Evolutionary conservation across 2,113 vertebrate genomes (phyloP), one percentile per base, ranked within the genome.

Genomic region (Callipepla californica): DNA sequence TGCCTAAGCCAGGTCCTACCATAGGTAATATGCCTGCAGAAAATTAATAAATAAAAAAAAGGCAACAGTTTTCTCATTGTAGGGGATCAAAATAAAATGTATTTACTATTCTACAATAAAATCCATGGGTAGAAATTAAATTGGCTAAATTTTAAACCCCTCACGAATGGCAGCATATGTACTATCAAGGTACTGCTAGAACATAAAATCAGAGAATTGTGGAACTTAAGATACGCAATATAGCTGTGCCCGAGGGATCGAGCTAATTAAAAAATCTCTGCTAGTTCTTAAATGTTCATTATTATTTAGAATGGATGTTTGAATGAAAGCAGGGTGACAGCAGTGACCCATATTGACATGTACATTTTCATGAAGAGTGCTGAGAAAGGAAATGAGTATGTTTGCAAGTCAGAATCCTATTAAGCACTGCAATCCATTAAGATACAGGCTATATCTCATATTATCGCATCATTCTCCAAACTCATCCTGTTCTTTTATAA

Each of bases 251-350:
- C 65, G 23, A 79, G 42, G 13, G 74, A 87, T 2, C 19, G n/a
- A 77, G 62, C 30, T 87, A 66, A 75, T 59, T 80, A 65, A 78
- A 57, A 47, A 36, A 76, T 4, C 11, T 85, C 50, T 67, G n/a
- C 58, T 69, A 20, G 32, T 36, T 90, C 55, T 92, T 58, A 62
- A 72, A 62, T 53, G 51, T 45, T 51, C 25, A 11, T 95, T 92
- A n/a, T 86, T 78, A n/a, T 40, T 94, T 72, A 45, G 48, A 92
- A 63, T 9, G 50, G 34, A 32, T 67, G 65, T 55, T 23, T 85
- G 50, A 86, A 69, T 45, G 80, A 72, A 68, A 90, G 85, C 76
- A 93, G 55, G 28, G 69, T 78, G 80, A 40, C 72, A 81, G 77
- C 45, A 75, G 51, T 81, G 77, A 86, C 88, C 77, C 76, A 32